These are phyloP conservation scores for Aramus guarauna DNA, from an alignment of 2,113 vertebrate species.

Conservation along the genomic window DNA sequence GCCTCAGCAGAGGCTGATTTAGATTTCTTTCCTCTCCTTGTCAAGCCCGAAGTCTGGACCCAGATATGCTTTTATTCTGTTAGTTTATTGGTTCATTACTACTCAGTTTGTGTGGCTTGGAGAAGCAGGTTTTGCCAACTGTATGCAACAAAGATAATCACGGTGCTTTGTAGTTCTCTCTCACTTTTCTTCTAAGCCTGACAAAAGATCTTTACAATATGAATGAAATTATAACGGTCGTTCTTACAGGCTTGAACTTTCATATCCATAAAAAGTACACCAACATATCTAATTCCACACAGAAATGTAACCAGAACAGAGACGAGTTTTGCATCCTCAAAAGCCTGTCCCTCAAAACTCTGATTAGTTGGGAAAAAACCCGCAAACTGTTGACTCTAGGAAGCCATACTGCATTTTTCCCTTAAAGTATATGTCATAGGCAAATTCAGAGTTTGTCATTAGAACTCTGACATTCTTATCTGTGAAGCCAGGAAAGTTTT, in stretches of 20 bases:
- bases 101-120: background rate
- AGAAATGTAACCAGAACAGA: background rate
- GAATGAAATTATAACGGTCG: background rate
- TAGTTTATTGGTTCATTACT: background rate
- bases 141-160: background rate
- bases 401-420: background rate
- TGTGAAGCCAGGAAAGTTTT: background rate
- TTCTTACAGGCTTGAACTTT: background rate
- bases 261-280: background rate
- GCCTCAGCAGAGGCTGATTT: background rate
- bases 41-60: background rate
- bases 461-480: background rate
- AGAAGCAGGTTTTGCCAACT: background rate
- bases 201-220: background rate
- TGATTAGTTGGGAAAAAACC: background rate
- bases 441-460: background rate
- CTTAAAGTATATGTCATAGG: background rate
- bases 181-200: background rate
- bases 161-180: background rate
- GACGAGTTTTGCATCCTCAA: background rate
- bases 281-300: background rate
- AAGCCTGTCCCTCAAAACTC: background rate
- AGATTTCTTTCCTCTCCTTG: background rate
- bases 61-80: background rate
- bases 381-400: background rate